Percentiles rank a stretch among this genome's conserved stretches.
Evolutionary conservation across 2,888 invertebrate species (phyloP).

Genomic region (Plebejus argus): DNA sequence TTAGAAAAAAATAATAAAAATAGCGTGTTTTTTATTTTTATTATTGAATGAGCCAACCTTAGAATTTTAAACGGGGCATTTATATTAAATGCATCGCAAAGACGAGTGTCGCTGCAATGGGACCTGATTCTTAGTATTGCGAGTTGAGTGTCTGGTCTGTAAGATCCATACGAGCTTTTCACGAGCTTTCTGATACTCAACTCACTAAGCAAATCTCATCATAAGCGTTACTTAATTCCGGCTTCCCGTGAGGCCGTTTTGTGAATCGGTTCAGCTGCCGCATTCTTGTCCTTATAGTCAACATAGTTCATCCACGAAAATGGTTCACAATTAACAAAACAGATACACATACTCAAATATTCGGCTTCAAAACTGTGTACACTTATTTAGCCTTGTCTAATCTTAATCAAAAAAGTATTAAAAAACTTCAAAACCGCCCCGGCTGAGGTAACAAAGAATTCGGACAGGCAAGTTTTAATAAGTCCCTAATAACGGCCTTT

Average conservation of each 20-base stretch:
- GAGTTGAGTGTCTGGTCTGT: background rate
- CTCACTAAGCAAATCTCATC: background rate
- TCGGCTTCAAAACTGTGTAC: background rate
- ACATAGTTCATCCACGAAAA: no score
- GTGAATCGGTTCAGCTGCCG: background rate
- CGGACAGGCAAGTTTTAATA: conserved; percentile 40
- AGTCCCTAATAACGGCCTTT: conserved; percentile 49
- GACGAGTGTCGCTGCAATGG: no score
- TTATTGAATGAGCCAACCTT: no score
- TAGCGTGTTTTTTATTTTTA: no score
- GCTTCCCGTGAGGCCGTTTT: background rate
- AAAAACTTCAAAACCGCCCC: background rate
- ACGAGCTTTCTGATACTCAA: no score
- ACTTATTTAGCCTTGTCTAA: background rate
- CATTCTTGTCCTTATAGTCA: background rate
- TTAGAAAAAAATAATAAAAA: no score
- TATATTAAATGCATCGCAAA: no score
- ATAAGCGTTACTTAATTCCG: background rate
- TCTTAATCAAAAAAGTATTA: background rate
- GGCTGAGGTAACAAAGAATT: background rate
- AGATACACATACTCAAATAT: background rate
- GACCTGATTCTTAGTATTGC: no score
- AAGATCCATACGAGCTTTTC: background rate
- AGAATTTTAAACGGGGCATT: no score
- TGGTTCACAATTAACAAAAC: no score